These are phyloP conservation scores for Prenolepis imparis DNA, from an alignment of 2,888 invertebrate species.

Conservation along the genomic window DNA sequence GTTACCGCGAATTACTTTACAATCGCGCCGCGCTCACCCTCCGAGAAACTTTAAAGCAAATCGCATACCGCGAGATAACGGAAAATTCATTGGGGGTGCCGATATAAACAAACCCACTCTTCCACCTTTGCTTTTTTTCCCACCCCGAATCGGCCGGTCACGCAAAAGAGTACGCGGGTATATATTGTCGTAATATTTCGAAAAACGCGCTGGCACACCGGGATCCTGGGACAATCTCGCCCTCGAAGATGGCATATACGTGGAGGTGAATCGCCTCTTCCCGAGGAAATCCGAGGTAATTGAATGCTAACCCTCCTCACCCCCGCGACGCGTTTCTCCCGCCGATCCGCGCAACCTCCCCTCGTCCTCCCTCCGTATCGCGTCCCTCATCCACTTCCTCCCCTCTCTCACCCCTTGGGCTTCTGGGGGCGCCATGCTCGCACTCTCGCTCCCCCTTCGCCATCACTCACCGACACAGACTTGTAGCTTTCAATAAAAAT, in stretches of 20 bases:
- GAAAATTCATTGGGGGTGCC: conserved; percentile 39
- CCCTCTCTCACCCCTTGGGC: conserved; percentile 45
- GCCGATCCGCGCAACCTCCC: conserved; percentile 61
- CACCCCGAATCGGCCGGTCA: conserved; percentile 65
- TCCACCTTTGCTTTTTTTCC: neutral
- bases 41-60: conserved; percentile 4
- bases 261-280: conserved; percentile 83
- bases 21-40: neutral
- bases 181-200: conserved; percentile 80
- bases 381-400: conserved; percentile 58
- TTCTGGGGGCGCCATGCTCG: conserved; percentile 67
- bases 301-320: conserved; percentile 81
- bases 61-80: conserved; percentile 32
- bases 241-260: conserved; percentile 80
- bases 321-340: conserved; percentile 57
- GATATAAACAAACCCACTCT: conserved; percentile 59
- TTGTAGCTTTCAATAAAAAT: conserved; percentile 87
- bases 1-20: neutral
- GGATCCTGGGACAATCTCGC: conserved; percentile 81
- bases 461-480: conserved; percentile 82
- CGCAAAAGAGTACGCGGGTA: conserved; percentile 63
- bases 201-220: conserved; percentile 72
- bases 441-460: conserved; percentile 79
- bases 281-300: conserved; percentile 85
- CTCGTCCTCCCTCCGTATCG: conserved; percentile 72